phyloP scores from a whole-genome alignment of 2,888 invertebrate species.

The Chrysotoxum bicinctum region DNA sequence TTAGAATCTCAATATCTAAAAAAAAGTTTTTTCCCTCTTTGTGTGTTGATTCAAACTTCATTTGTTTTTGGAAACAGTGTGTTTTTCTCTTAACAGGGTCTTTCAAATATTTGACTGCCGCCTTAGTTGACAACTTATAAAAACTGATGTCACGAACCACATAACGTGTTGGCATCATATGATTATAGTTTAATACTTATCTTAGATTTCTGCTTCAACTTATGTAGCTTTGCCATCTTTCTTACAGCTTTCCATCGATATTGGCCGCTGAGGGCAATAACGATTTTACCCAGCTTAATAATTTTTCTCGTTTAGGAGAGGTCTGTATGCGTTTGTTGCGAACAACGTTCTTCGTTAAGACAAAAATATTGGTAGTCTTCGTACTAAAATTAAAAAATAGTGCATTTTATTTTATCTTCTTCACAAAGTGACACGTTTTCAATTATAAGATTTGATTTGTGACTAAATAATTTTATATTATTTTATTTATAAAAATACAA shows the following conservation, averaged over 20 bases:
- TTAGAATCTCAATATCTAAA: conserved; percentile 99
- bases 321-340: too few relatives aligned
- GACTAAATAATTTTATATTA: too few relatives aligned
- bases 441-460: too few relatives aligned
- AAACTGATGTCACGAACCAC: conserved; percentile 96
- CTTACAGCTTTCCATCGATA: conserved; percentile 98
- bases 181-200: conserved; percentile 96
- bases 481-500: too few relatives aligned
- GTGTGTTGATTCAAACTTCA: conserved; percentile 98
- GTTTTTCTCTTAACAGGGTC: conserved; percentile 98
- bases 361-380: too few relatives aligned
- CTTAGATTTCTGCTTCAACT: conserved; percentile 97
- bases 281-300: conserved; percentile 99
- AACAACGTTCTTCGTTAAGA: too few relatives aligned
- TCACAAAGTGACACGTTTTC: too few relatives aligned
- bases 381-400: too few relatives aligned
- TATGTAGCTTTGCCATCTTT: conserved; percentile 95
- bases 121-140: conserved; percentile 90
- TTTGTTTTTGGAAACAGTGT: conserved; percentile 96
- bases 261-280: conserved; percentile 98
- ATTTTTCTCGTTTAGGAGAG: conserved; percentile 97
- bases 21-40: conserved; percentile 99
- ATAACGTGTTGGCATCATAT: conserved; percentile 97
- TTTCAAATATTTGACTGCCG: conserved; percentile 93
- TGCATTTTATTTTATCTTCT: too few relatives aligned